Percentiles rank a stretch among this genome's conserved stretches.
These are phyloP conservation scores for Orchesella flavescens DNA, from an alignment of 2,888 invertebrate species.

Conservation along the genomic window DNA sequence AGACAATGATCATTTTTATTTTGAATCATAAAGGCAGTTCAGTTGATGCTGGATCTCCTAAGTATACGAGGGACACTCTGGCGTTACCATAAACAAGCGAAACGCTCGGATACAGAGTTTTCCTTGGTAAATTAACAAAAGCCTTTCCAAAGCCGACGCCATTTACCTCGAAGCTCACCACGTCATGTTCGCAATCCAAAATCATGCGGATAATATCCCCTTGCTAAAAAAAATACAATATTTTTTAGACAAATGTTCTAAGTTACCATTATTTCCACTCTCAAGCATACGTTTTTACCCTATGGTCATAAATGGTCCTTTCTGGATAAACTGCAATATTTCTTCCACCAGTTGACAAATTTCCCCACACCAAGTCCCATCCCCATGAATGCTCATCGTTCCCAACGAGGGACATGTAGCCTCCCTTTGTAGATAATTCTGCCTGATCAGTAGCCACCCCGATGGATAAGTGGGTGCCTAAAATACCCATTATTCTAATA, in stretches of 20 bases:
- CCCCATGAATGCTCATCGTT: constrained; percentile 36
- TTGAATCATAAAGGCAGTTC: not conserved
- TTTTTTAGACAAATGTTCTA: not conserved
- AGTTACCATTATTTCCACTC: not conserved
- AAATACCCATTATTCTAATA: not conserved
- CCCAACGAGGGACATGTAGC: constrained; percentile 36
- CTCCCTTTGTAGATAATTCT: not conserved
- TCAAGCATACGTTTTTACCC: constrained; percentile 29
- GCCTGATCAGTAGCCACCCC: constrained; percentile 18
- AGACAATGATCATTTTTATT: no score
- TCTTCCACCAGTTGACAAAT: not conserved
- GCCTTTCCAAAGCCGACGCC: constrained; percentile 27
- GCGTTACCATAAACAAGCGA: constrained; percentile 36
- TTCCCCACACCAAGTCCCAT: constrained; percentile 46
- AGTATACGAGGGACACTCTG: constrained; percentile 20
- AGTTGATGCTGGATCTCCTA: constrained; percentile 26
- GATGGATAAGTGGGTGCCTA: constrained; percentile 27
- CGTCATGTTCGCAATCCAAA: constrained; percentile 17
- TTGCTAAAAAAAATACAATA: constrained; percentile 9
- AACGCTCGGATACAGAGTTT: constrained; percentile 12
- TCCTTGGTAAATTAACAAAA: constrained; percentile 6
- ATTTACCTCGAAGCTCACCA: constrained; percentile 29
- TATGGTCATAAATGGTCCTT: not conserved
- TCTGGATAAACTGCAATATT: constrained; percentile 13
- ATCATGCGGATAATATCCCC: constrained; percentile 30